Base-by-base conservation (phyloP, 1,140 invertebrate species). In the Pseudoatta argentina region DNA sequence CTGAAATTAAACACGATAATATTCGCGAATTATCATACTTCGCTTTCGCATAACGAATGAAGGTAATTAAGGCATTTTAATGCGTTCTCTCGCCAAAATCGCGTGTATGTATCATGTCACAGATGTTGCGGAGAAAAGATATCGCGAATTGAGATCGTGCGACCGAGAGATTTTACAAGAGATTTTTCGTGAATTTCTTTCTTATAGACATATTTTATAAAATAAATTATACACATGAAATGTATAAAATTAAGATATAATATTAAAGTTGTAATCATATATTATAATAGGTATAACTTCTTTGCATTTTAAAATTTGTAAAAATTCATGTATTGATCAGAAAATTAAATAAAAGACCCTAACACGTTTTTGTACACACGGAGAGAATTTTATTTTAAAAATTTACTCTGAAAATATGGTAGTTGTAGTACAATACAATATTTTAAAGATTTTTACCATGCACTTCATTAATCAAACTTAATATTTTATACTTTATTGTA, bases 1-100 rank as follows among this genome's bases (percentile, higher is more conserved):
- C 24, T 39, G 53, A 82, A 34, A 82, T 81, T 59, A 73, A 82
- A 59, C 67, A 61, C 67, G 79, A 82, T 82, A 82, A 82, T 82
- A 82, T 82, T 82, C 39, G 18, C 55, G 24, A 82, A 82, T 82
- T 82, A 82, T 30, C 79, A 82, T 82, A 73, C 16, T 53, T n/a
- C 55, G 48, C 63, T 71, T 72, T 82, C 24, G 39, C 34, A 67
- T 82, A 82, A 73, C 79, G 51, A 73, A 82, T 73, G 53, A 7
- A 59, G 18, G 6, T 82, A 82, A 73, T 82, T 73, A 82, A 71
- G 39, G 39, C 24, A 24, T 30, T 57, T 72, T 72, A 57, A 14
- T 18, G 39, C 14, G 14, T 21, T 27, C 24, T 48, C 48, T 48
- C 18, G 16, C 39, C 66, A 69, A 57, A 6, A 7, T 79, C 27